Evolutionary conservation across 1,140 invertebrate genomes (phyloP).

Genomic region (Pseudomyrmex cubaensis): DNA sequence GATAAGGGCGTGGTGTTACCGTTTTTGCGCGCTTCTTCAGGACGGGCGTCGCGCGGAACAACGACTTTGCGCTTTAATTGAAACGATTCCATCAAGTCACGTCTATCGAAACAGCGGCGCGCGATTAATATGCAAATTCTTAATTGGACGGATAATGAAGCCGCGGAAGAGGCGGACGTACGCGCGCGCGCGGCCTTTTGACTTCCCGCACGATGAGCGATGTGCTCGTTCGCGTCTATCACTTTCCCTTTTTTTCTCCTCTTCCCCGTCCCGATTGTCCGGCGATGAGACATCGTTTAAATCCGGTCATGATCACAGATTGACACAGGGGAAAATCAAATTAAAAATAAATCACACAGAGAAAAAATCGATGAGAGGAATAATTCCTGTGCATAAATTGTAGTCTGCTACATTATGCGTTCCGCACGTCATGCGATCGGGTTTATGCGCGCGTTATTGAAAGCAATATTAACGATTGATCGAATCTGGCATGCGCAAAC

Average conservation of each 20-base stretch:
- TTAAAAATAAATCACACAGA: neutral
- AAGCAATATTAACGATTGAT: neutral
- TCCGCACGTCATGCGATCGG: too few relatives aligned
- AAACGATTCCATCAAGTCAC: conserved; percentile 73
- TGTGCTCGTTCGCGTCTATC: neutral
- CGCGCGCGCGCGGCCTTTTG: neutral
- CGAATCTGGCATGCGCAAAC: neutral
- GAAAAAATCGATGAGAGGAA: neutral
- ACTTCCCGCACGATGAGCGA: neutral
- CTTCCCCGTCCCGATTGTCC: neutral
- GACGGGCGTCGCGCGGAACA: conserved; percentile 13
- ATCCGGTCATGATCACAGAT: neutral
- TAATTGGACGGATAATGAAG: conserved; percentile 73
- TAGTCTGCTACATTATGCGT: too few relatives aligned
- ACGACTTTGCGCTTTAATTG: conserved; percentile 66
- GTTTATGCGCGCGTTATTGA: neutral
- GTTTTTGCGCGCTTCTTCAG: conserved; percentile 39
- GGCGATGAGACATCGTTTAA: neutral
- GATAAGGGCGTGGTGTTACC: conserved; percentile 4
- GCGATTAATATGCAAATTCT: conserved; percentile 75
- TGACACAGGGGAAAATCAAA: neutral
- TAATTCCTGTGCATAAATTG: neutral
- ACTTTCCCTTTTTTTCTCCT: neutral
- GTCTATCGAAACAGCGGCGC: conserved; percentile 55
- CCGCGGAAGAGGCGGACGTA: neutral